A percentile compares a stretch with the other conserved stretches of the same genome.
Conservation (phyloP, 1,140 invertebrate species). For the Luehdorfia chinensis region DNA sequence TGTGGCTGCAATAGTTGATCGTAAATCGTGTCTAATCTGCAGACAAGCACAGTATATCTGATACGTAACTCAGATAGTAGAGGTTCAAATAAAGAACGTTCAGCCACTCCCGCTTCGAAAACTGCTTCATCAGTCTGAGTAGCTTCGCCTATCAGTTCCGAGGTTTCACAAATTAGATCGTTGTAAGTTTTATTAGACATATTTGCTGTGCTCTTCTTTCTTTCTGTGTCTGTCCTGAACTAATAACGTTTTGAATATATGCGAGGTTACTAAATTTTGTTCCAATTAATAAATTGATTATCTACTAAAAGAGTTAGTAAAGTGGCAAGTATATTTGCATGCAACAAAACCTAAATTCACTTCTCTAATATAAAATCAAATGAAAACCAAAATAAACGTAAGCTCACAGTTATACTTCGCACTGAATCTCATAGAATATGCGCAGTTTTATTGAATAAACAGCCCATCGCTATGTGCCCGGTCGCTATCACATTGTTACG, state of each 20-base stretch:
- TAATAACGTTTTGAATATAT: too few species aligned
- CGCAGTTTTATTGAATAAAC: constrained; percentile 49
- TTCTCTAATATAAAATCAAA: too few species aligned
- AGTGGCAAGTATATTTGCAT: too few species aligned
- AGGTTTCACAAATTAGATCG: constrained; percentile 81
- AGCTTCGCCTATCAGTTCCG: constrained; percentile 80
- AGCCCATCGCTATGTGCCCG: constrained; percentile 25
- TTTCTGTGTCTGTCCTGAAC: neutral
- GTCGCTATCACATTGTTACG: constrained; percentile 51
- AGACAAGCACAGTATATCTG: constrained; percentile 87
- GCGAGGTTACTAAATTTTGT: too few species aligned
- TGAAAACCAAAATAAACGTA: too few species aligned
- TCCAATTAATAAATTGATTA: too few species aligned
- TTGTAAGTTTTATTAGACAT: constrained; percentile 88
- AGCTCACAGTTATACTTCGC: too few species aligned
- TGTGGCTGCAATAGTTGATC: constrained; percentile 96
- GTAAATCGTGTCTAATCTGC: constrained; percentile 88
- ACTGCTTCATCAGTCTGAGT: constrained; percentile 80
- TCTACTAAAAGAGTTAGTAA: too few species aligned
- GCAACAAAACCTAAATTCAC: too few species aligned
- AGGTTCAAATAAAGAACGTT: constrained; percentile 78
- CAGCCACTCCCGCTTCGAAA: constrained; percentile 80
- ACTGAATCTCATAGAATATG: constrained; percentile 29
- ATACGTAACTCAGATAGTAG: constrained; percentile 83
- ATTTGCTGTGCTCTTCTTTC: constrained; percentile 10